These are phyloP conservation scores for Chymomyza costata DNA, from an alignment of 1,140 invertebrate genomes.

Conservation along the genomic window DNA sequence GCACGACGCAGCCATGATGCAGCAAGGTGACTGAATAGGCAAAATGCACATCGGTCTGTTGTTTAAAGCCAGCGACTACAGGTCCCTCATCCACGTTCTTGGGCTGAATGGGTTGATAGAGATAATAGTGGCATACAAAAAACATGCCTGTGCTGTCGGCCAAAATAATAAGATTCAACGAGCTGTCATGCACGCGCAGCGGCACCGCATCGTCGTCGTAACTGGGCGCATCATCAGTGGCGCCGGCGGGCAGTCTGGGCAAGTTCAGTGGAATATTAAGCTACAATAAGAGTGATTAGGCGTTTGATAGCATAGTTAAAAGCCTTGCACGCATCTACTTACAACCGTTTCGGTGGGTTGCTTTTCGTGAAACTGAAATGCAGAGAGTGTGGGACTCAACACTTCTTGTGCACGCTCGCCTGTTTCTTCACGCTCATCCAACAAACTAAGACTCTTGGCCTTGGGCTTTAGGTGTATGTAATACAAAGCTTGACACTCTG, in stretches of 20 bases:
- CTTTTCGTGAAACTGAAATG: slow-evolving; percentile 88
- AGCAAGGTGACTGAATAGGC: slow-evolving; percentile 88
- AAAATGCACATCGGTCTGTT: slow-evolving; percentile 83
- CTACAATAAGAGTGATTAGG: slow-evolving; percentile 75
- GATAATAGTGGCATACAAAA: slow-evolving; percentile 89
- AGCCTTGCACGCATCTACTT: slow-evolving; percentile 54
- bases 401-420: slow-evolving; percentile 33
- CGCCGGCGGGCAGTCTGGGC: slow-evolving; percentile 80
- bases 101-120: slow-evolving; percentile 84
- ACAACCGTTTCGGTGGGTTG: slow-evolving; percentile 90
- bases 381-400: slow-evolving; percentile 83
- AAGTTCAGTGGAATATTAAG: slow-evolving; percentile 89
- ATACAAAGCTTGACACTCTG: slow-evolving; percentile 82
- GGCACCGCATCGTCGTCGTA: slow-evolving; percentile 88
- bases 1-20: slow-evolving; percentile 88
- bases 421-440: slow-evolving; percentile 77
- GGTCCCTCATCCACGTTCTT: slow-evolving; percentile 39
- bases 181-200: slow-evolving; percentile 86
- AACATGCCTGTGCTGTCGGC: slow-evolving; percentile 83
- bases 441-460: slow-evolving; percentile 77
- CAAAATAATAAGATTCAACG: slow-evolving; percentile 86
- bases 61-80: slow-evolving; percentile 77
- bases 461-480: slow-evolving; percentile 86
- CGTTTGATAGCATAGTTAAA: not conserved
- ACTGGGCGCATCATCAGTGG: slow-evolving; percentile 76